Evolutionary conservation across 2,797 vertebrate genomes (phyloP), one percentile per base, ranked within the genome.

Genomic region (Anabacerthia variegaticeps): DNA sequence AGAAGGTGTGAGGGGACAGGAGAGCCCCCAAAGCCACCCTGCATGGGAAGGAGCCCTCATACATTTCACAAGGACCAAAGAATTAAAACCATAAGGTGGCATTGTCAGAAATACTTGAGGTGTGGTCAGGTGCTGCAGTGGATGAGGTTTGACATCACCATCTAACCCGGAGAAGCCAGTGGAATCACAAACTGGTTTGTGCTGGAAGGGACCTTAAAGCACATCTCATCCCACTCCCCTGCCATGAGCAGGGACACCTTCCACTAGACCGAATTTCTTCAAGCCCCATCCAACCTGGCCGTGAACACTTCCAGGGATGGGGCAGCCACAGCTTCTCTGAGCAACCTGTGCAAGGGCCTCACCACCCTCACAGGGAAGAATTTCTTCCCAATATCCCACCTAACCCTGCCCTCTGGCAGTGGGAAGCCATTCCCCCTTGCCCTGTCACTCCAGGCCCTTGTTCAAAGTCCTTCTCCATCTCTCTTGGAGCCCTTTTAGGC

Each of bases 221-320:
- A 58, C 37, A 58, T 30, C 5, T n/a, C 21, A 37, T 39, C 17
- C 43, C 48, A 34, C 11, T 13, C 7, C 19, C 20, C 14, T 56
- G 32, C 27, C 37, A 44, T 37, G 14, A 18, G 19, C n/a, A 82
- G 43, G 49, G 36, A 24, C 24, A 71, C 21, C 21, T 71, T 58
- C n/a, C 49, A 51, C 43, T 10, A 19, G 0, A 0, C 48, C 54
- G 68, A 22, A 15, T 16, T 61, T 22, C 34, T 76, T 51, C 58
- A 56, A 89, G 37, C 26, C 26, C 46, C 0, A 0, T 76, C 56
- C 36, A 63, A 3, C 4, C 52, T 71, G 63, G 36, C 28, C 37
- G 58, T 39, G 58, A 0, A 22, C 14, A 27, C 12, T 39, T 9
- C 14, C 58, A 83, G 24, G 10, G 28, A 58, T 30, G 51, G 12